Evolutionary conservation across 1,140 invertebrate species (phyloP).

Genomic region (Musca domestica): DNA sequence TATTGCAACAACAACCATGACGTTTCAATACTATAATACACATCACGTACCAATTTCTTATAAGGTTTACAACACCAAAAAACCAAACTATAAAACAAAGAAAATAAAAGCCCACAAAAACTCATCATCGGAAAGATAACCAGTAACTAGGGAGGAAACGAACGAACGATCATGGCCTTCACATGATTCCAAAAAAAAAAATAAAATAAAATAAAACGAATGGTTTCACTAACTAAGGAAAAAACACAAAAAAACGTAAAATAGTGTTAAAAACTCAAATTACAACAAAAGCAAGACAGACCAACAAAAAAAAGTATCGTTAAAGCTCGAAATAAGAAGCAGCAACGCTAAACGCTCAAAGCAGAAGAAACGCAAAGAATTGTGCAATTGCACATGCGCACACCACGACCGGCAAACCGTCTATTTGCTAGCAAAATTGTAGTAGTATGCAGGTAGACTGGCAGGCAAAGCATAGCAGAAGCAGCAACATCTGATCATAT

Average conservation of each 20-base stretch:
- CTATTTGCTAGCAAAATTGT: too few species aligned
- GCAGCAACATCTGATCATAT: too few species aligned
- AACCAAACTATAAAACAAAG: neutral
- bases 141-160: neutral
- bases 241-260: too few species aligned
- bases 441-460: too few species aligned
- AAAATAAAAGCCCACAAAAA: neutral
- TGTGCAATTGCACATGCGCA: conserved; percentile 17
- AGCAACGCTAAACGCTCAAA: neutral
- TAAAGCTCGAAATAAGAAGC: too few species aligned
- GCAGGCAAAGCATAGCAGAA: too few species aligned
- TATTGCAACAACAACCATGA: neutral
- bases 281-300: neutral
- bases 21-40: neutral
- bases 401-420: neutral
- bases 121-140: neutral
- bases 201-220: too few species aligned
- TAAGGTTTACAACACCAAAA: neutral
- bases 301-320: too few species aligned
- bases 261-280: neutral
- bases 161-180: conserved; percentile 17
- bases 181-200: conserved; percentile 6
- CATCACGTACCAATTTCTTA: neutral
- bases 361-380: conserved; percentile 3
- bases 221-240: too few species aligned